phyloP scores from a whole-genome alignment of 1,140 invertebrate species.

The Teleopsis dalmanni region DNA sequence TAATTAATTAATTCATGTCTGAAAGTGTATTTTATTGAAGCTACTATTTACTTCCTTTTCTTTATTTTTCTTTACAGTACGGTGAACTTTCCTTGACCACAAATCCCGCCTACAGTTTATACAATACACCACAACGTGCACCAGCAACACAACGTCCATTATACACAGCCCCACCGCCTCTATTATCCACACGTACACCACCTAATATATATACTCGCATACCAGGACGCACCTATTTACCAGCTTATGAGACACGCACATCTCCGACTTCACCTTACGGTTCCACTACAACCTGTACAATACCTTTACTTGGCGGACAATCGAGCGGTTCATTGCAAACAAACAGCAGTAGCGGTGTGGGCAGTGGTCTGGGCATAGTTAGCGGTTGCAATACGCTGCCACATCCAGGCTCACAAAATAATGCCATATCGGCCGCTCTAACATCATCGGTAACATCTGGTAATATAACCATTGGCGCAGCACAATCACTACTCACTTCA shows the following conservation, averaged over 20 bases:
- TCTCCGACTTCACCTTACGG: conserved; percentile 38
- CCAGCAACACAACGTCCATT: conserved; percentile 37
- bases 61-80: conserved; percentile 19
- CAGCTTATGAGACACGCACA: conserved; percentile 46
- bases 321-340: conserved; percentile 39
- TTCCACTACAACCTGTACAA: conserved; percentile 38
- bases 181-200: conserved; percentile 34
- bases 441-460: conserved; percentile 39
- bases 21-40: neutral
- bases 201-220: conserved; percentile 41
- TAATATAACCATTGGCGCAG: conserved; percentile 39
- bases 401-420: conserved; percentile 26
- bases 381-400: conserved; percentile 28
- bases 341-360: conserved; percentile 21
- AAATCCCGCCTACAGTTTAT: conserved; percentile 39
- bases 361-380: conserved; percentile 12
- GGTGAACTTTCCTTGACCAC: conserved; percentile 42
- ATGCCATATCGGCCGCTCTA: conserved; percentile 30
- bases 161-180: conserved; percentile 35
- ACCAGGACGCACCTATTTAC: conserved; percentile 32
- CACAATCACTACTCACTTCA: conserved; percentile 35
- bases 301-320: conserved; percentile 30
- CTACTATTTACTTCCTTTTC: neutral
- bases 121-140: conserved; percentile 40
- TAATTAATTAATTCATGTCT: neutral